Conservation (phyloP, 92 coral and sea anemone species). For the Scolanthus callimorphus region DNA sequence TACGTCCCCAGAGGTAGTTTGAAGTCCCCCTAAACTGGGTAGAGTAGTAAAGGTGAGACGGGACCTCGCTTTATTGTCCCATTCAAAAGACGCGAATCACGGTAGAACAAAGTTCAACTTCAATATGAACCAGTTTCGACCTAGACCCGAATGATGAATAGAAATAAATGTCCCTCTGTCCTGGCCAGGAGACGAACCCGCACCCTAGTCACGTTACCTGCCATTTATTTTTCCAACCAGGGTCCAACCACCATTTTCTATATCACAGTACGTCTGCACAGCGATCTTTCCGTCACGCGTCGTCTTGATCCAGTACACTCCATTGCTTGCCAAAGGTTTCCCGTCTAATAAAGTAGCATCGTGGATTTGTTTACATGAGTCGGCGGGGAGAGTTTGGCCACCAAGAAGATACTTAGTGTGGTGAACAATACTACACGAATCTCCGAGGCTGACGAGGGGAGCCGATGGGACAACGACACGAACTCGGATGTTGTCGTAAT, state of each 20-base stretch:
- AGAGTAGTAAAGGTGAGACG: too few relatives aligned
- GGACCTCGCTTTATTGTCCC: too few relatives aligned
- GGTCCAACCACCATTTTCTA: slow-evolving; percentile 89
- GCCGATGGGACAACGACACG: slow-evolving; percentile 30
- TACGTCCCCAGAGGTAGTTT: too few relatives aligned
- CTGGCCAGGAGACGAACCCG: too few relatives aligned
- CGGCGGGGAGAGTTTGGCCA: slow-evolving; percentile 43
- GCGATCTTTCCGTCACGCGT: slow-evolving; percentile 20
- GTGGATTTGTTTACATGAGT: slow-evolving; percentile 76
- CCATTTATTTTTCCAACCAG: slow-evolving; percentile 87
- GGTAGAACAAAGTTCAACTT: too few relatives aligned
- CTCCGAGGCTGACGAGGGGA: slow-evolving; percentile 53
- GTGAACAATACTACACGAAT: slow-evolving; percentile 33
- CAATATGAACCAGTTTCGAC: too few relatives aligned
- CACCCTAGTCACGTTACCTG: too few relatives aligned
- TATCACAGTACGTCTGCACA: slow-evolving; percentile 69
- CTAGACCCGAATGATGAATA: too few relatives aligned
- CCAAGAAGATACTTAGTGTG: slow-evolving; percentile 1
- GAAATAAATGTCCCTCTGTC: too few relatives aligned
- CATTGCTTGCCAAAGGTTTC: slow-evolving; percentile 36
- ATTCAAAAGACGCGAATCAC: too few relatives aligned
- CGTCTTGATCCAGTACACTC: slow-evolving; percentile 80
- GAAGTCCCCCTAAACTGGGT: too few relatives aligned
- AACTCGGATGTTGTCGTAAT: slow-evolving; percentile 70
- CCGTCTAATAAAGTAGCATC: slow-evolving; percentile 41